These are phyloP conservation scores for Cephalotes varians DNA, from an alignment of 2,888 invertebrate genomes.

Conservation along the genomic window DNA sequence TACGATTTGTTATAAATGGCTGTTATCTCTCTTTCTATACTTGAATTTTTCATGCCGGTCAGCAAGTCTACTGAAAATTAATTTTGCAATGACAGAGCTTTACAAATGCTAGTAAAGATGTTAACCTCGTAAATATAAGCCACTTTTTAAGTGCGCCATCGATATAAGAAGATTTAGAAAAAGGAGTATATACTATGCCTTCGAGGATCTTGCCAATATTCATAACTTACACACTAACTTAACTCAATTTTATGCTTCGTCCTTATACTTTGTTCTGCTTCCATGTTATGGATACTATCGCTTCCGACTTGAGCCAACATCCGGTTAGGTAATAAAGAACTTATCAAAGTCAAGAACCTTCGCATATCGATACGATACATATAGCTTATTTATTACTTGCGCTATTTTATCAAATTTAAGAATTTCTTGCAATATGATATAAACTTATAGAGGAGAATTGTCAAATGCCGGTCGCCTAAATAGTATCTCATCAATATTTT, in stretches of 20 bases:
- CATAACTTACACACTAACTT: slow-evolving; percentile 48
- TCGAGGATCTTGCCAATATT: slow-evolving; percentile 39
- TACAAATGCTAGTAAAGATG: neutral
- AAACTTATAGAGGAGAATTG: neutral
- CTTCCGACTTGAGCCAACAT: slow-evolving; percentile 48
- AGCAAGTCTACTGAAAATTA: neutral
- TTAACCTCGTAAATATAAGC: slow-evolving; percentile 12
- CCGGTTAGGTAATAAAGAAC: slow-evolving; percentile 52
- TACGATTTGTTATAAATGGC: neutral
- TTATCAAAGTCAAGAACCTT: slow-evolving; percentile 31
- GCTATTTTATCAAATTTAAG: neutral
- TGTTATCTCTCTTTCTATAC: neutral
- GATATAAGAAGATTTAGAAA: slow-evolving; percentile 26
- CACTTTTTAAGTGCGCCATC: slow-evolving; percentile 19
- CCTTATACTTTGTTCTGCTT: slow-evolving; percentile 36
- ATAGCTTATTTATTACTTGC: slow-evolving; percentile 15
- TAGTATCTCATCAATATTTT: too few relatives aligned
- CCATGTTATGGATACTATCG: slow-evolving; percentile 42
- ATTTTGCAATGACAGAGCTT: neutral
- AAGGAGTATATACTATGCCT: neutral
- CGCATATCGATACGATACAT: neutral
- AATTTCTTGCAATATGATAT: slow-evolving; percentile 1
- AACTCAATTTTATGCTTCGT: slow-evolving; percentile 41
- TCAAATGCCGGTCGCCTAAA: too few relatives aligned
- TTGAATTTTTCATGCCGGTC: neutral